These are phyloP conservation scores for Gnathonemus echidnorhynchus DNA, from an alignment of 2,113 vertebrate species.

Conservation along the genomic window DNA sequence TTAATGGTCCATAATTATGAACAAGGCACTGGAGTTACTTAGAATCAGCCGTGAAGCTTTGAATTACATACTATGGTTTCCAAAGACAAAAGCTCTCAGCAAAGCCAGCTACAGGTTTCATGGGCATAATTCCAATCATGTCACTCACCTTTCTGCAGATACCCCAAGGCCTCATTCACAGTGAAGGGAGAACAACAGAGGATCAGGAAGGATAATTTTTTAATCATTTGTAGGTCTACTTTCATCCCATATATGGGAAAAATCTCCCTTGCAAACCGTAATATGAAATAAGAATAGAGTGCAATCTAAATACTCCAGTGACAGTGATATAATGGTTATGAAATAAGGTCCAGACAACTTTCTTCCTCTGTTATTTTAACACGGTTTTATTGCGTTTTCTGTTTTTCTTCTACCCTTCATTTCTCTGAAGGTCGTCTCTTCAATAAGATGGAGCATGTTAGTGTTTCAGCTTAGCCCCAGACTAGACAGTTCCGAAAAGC, in stretches of 20 bases:
- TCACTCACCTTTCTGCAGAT: not conserved
- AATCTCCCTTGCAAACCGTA: not conserved
- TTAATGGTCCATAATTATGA: not conserved
- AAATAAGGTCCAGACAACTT: not conserved
- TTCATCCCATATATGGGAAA: not conserved
- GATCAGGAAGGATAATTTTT: not conserved
- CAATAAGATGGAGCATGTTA: not conserved
- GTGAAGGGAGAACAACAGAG: not conserved
- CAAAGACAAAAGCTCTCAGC: not conserved
- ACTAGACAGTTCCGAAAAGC: not conserved
- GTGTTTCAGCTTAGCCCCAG: not conserved
- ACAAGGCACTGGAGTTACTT: not conserved
- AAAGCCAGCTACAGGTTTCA: not conserved
- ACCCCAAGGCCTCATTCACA: not conserved
- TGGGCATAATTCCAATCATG: not conserved
- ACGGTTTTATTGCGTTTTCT: not conserved
- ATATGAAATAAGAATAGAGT: not conserved
- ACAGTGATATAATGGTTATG: not conserved
- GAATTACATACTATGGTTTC: not conserved
- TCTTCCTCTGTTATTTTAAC: conserved; percentile 3
- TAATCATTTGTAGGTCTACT: not conserved
- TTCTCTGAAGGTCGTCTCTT: not conserved
- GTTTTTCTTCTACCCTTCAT: not conserved
- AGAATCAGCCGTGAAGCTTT: not conserved
- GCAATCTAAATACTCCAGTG: not conserved